Evolutionary conservation across 2,888 invertebrate species (phyloP), one percentile per base, ranked within the genome.

Genomic region (Papilio demoleus): DNA sequence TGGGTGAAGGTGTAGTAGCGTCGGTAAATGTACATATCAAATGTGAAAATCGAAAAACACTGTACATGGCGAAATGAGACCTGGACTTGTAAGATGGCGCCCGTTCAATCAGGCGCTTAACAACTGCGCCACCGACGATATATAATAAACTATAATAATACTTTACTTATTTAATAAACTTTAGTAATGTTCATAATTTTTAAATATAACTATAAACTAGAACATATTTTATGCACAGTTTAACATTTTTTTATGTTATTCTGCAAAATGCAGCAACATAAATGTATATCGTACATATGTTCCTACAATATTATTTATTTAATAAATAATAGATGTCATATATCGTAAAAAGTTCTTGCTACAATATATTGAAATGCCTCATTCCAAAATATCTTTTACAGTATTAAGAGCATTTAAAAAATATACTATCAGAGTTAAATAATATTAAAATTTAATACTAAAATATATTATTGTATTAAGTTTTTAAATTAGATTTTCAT

Each of bases 391-490:
- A 47, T 47, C 11, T 50, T 56, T 56, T 1, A 8, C 53, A 56
- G 31, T 56, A 56, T 56, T 56, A 56, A 9, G 31, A 56, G 53
- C 53, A 56, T 56, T 31, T 56, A n/a, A 11, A n/a, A 56, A 53
- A 47, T 2, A 47, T n/a, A n/a, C n/a, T n/a, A n/a, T n/a, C n/a
- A n/a, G n/a, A n/a, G n/a, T n/a, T n/a, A n/a, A n/a, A n/a, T n/a
- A n/a, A n/a, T n/a, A n/a, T n/a, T n/a, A n/a, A n/a, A n/a, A n/a
- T n/a, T 22, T 11, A 8, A 11, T 11, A 12, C 22, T 50, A 11
- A 19, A 14, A 3, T 2, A 24, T 1, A 24, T 5, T 12, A 14
- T 22, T 24, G 14, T 50, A 24, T 17, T 38, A 38, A 14, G 9
- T 24, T 56, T 31, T 31, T 24, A 27, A 17, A 9, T 14, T 31